Evolutionary conservation across 2,888 invertebrate species (phyloP), one percentile per base, ranked within the genome.

Genomic region (Philopedon plagiatum): DNA sequence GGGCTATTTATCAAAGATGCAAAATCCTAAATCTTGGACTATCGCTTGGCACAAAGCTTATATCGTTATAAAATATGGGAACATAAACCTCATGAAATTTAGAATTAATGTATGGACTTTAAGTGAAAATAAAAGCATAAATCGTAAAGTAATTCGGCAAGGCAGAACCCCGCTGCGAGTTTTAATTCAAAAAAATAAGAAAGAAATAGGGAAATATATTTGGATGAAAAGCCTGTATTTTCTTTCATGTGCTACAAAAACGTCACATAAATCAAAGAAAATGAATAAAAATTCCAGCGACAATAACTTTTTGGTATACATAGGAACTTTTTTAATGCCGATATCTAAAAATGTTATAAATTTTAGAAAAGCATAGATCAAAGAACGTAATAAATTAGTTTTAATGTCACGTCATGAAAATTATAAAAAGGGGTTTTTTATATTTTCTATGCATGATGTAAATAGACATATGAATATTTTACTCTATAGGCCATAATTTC

Each of bases 101-200:
- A 68, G 73, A 76, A 78, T 78, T 77, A 77, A 75, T 75, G 69
- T 68, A 70, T 71, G 63, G 73, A 73, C 73, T 76, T 74, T 71
- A 76, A 77, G 76, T 74, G 76, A 78, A 79, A 80, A 81, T 81
- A 80, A 78, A 81, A 79, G 80, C 79, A 81, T 82, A 81, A 81
- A 82, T 82, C 78, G 76, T 72, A 71, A 77, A 78, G 79, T 76
- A 80, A 80, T 80, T 78, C 78, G 76, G 74, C 73, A 58, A 70
- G 61, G 44, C 64, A 64, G 71, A 78, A 79, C 78, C 81, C 82
- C 68, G 75, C 73, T 71, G 81, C 71, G 79, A 75, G 75, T 76
- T 77, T 78, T 78, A 79, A 79, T 78, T 79, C 78, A 77, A 77
- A 78, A 78, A 79, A 80, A 80, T 76, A 77, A 75, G 77, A 81